phyloP scores from a whole-genome alignment of 2,888 invertebrate species.

The Amphipoea oculea region DNA sequence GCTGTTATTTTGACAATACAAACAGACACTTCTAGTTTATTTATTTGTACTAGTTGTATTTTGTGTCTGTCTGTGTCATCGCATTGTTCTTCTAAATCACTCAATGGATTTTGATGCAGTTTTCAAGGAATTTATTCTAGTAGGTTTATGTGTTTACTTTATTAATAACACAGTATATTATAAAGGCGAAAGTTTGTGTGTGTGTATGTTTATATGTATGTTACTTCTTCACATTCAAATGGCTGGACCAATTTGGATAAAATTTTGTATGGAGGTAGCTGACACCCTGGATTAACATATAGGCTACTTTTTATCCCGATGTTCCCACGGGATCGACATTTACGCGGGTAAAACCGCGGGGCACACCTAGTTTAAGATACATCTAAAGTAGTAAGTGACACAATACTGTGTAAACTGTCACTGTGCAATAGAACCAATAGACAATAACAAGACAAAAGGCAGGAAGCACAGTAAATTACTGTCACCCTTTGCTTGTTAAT shows the following conservation, averaged over 20 bases:
- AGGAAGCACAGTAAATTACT: conserved; percentile 25
- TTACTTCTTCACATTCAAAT: too few relatives aligned
- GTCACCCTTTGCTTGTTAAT: conserved; percentile 6
- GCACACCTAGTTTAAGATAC: not conserved
- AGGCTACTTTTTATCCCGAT: too few relatives aligned
- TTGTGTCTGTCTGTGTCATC: not conserved
- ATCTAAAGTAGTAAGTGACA: not conserved
- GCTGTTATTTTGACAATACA: too few relatives aligned
- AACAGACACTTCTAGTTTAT: too few relatives aligned
- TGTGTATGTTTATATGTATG: too few relatives aligned
- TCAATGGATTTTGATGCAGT: not conserved
- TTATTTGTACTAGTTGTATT: not conserved
- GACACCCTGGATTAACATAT: too few relatives aligned
- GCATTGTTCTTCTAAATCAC: not conserved
- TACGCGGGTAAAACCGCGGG: too few relatives aligned
- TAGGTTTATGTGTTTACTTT: not conserved
- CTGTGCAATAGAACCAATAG: conserved; percentile 15
- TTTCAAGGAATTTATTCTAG: not conserved
- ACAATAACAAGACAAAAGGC: conserved; percentile 24
- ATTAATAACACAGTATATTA: not conserved
- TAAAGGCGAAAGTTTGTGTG: too few relatives aligned
- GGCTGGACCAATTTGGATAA: too few relatives aligned
- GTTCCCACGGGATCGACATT: too few relatives aligned
- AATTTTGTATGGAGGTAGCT: too few relatives aligned
- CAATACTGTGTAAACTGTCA: not conserved